A percentile compares a stretch with the other conserved stretches of the same genome.
These are phyloP conservation scores for Omphaloscelis lunosa DNA, from an alignment of 2,888 invertebrate genomes.

Conservation along the genomic window DNA sequence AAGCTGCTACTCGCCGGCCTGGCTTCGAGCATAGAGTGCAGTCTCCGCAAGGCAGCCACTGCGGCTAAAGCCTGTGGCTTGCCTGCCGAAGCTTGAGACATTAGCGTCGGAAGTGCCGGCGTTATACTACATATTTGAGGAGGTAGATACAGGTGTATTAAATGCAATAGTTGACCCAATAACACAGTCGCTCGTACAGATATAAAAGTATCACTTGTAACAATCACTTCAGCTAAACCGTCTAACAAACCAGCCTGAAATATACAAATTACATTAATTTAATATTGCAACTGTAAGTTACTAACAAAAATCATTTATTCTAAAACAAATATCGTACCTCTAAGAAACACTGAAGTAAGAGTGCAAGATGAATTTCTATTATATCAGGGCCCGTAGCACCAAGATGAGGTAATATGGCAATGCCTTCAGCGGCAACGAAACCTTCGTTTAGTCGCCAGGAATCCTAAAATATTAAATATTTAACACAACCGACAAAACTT, in stretches of 20 bases:
- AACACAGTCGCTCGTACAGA: constrained; percentile 97
- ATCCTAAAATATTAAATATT: constrained; percentile 86
- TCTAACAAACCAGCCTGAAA: constrained; percentile 94
- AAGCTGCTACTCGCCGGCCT: constrained; percentile 95
- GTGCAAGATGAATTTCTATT: constrained; percentile 96
- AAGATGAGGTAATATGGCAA: constrained; percentile 95
- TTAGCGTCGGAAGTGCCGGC: constrained; percentile 94
- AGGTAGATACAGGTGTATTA: constrained; percentile 96
- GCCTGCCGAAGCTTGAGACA: constrained; percentile 95
- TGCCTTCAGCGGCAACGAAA: constrained; percentile 98
- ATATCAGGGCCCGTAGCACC: constrained; percentile 96
- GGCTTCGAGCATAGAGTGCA: constrained; percentile 95
- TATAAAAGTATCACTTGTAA: constrained; percentile 96
- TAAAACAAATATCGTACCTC: constrained; percentile 87
- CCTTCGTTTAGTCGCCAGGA: constrained; percentile 97
- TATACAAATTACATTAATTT: constrained; percentile 10
- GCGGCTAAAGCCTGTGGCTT: constrained; percentile 95
- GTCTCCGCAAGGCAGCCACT: constrained; percentile 94
- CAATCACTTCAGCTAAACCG: constrained; percentile 97
- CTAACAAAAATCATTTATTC: not conserved
- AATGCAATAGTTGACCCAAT: constrained; percentile 96
- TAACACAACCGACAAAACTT: not conserved
- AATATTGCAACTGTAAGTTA: not conserved
- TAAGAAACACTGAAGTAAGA: constrained; percentile 96
- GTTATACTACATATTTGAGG: constrained; percentile 94